phyloP scores from a whole-genome alignment of 1,140 invertebrate species.

The Ceratina japonica region DNA sequence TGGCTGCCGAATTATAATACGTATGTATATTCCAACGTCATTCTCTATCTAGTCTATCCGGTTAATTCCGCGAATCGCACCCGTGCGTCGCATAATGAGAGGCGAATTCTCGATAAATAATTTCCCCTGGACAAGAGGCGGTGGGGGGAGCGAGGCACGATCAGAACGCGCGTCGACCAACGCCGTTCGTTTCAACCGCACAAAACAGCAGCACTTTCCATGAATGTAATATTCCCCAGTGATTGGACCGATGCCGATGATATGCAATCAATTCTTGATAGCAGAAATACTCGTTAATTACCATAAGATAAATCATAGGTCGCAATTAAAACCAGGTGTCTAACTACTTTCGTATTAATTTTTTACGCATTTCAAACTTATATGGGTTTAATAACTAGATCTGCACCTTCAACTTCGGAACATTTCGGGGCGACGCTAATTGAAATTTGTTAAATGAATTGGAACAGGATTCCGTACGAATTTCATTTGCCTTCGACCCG shows the following conservation, averaged over 20 bases:
- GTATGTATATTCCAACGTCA: too few species aligned
- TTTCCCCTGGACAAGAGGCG: background rate
- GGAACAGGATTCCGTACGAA: background rate
- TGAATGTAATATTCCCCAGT: constrained; percentile 3
- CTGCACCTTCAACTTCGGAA: background rate
- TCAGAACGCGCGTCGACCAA: background rate
- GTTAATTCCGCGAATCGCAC: background rate
- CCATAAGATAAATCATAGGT: too few species aligned
- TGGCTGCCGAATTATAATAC: too few species aligned
- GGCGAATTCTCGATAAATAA: constrained; percentile 20
- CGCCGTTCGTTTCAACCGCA: background rate
- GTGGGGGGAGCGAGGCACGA: background rate
- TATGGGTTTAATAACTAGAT: constrained; percentile 2
- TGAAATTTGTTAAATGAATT: constrained; percentile 32
- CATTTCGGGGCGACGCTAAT: background rate
- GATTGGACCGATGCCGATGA: background rate
- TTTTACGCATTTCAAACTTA: too few species aligned
- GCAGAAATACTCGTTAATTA: too few species aligned
- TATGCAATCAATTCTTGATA: background rate
- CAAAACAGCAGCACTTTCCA: too few species aligned
- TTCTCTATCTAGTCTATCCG: background rate
- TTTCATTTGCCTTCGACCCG: background rate
- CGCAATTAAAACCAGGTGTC: too few species aligned
- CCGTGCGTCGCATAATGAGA: background rate
- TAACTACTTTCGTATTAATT: background rate